Conservation (phyloP, 2,113 vertebrate species). For the Pollachius pollachius region DNA sequence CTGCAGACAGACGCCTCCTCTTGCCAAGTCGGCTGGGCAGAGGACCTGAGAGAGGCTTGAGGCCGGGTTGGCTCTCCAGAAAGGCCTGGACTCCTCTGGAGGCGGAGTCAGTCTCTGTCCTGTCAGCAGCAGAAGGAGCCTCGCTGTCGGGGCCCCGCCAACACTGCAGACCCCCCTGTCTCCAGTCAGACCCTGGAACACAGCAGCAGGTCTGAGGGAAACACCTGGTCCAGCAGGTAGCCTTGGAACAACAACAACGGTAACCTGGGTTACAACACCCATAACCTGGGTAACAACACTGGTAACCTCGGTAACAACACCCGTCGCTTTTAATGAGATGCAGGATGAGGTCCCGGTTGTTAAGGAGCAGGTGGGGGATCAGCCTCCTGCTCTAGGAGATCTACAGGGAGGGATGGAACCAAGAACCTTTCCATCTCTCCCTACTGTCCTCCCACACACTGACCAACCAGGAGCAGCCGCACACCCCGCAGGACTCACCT, state of each 20-base stretch:
- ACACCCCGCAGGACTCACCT: slow-evolving; percentile 71
- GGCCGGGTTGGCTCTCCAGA: slow-evolving; percentile 69
- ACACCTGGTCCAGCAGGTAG: background rate
- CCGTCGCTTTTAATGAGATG: no score
- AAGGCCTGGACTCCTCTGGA: slow-evolving; percentile 93
- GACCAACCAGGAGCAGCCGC: no score
- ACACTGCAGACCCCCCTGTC: background rate
- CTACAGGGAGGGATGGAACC: no score
- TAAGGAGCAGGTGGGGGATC: no score
- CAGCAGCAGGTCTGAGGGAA: background rate
- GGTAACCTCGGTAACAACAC: no score
- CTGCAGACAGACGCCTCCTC: slow-evolving; percentile 22
- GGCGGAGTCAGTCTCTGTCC: slow-evolving; percentile 93
- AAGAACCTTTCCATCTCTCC: no score
- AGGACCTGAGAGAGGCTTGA: background rate
- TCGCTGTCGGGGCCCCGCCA: slow-evolving; percentile 81
- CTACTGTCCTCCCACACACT: no score
- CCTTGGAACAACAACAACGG: no score
- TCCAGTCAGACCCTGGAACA: background rate
- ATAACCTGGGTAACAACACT: no score
- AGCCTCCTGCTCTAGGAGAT: no score
- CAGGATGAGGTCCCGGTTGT: no score
- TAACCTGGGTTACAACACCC: no score
- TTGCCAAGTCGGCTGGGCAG: background rate
- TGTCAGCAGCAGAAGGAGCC: slow-evolving; percentile 85